A percentile compares a stretch with the other conserved stretches of the same genome.
phyloP scores from a whole-genome alignment of 2,113 vertebrate genomes.

The Megaceryle torquata region DNA sequence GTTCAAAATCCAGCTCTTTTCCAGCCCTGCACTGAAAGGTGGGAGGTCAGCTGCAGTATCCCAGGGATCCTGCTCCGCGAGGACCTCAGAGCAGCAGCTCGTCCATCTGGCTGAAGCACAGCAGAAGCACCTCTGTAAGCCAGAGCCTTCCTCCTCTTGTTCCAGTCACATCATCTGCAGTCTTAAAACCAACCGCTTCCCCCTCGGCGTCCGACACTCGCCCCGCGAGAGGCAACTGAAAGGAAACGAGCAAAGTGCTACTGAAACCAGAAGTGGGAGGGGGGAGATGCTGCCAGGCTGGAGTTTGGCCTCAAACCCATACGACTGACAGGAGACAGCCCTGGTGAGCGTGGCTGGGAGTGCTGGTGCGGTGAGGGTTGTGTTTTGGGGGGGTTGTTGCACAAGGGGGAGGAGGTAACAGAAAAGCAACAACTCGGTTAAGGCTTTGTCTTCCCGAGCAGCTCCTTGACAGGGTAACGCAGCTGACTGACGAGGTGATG shows the following conservation, averaged over 20 bases:
- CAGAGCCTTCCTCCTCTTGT: not conserved
- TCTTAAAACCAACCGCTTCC: not conserved
- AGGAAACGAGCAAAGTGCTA: not conserved
- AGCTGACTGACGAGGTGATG: not conserved
- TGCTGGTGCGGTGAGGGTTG: not conserved
- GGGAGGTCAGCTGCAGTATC: not conserved
- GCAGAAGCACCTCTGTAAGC: not conserved
- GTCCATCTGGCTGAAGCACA: fast-evolving
- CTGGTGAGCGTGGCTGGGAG: not conserved
- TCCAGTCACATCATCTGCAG: not conserved
- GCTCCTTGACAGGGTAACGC: not conserved
- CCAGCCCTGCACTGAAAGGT: not conserved
- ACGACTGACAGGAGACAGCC: not conserved
- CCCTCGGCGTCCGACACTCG: not conserved
- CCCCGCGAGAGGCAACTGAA: not conserved
- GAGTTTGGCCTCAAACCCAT: not conserved
- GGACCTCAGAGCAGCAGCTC: not conserved
- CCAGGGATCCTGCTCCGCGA: not conserved
- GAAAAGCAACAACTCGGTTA: not conserved
- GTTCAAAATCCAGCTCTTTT: not conserved
- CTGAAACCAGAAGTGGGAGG: not conserved
- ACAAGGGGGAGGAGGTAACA: not conserved
- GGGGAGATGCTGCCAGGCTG: not conserved
- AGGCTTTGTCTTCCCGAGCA: not conserved
- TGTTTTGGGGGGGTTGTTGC: not conserved